Evolutionary conservation across 2,797 vertebrate species (phyloP), one percentile per base, ranked within the genome.

Genomic region (Hippopotamyrus pictus): DNA sequence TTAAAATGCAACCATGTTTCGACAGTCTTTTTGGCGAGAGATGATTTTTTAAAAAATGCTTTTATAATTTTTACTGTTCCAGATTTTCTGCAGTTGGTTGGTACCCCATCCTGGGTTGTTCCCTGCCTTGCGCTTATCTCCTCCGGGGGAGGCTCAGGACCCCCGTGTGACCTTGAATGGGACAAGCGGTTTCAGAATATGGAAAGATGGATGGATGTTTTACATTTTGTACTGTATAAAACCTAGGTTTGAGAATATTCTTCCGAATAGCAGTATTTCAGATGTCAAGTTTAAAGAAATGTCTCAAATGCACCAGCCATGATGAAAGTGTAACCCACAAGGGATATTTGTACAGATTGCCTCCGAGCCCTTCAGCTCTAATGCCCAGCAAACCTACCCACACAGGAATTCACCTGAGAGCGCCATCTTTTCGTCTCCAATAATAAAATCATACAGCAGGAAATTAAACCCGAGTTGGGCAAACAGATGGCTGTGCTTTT

Each of bases 401-500:
- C 5, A 90, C 19, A 88, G 53, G n/a, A 51, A 82, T 17, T 33
- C 50, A 29, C 50, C 29, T 59, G 50, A 48, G 50, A 83, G 89
- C 33, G 19, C 46, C 46, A 57, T 29, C 41, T 76, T 79, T 48
- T 57, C 19, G 41, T 62, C 82, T 89, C 33, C 3, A 86, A 73
- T 84, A 84, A 90, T 88, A 88, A 90, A 90, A 84, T 33, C 79
- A 51, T 41, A 89, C 44, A 88, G 51, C 54, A 59, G 73, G 86
- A 82, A 79, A 90, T 83, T 59, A 88, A 84, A 84, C 87, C 44
- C 25, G 76, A 83, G 76, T 19, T 79, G 44, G 92, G 91, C 83
- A 92, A 93, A 93, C 95, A 94, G 93, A 94, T 95, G 94, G 94
- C 92, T 90, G 91, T 90, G 87, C 90, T 93, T 93, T 94, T 93